These are phyloP conservation scores for Hydroisotoma schaefferi DNA, from an alignment of 2,888 invertebrate species.

Conservation along the genomic window DNA sequence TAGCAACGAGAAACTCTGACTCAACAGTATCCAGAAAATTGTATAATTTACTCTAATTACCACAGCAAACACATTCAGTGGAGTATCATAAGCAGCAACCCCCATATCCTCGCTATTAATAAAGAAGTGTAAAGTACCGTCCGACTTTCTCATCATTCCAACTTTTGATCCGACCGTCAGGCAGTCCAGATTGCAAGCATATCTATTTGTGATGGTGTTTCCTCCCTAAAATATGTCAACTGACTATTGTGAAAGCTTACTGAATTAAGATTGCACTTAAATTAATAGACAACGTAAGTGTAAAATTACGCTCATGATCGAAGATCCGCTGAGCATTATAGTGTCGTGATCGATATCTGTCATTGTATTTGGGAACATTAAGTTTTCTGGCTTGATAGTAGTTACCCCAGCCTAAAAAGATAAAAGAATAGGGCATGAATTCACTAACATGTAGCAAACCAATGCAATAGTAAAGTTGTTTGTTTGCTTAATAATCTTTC, in stretches of 20 bases:
- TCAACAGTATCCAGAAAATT: neutral
- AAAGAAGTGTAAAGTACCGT: slow-evolving; percentile 79
- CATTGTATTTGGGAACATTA: slow-evolving; percentile 64
- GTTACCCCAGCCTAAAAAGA: slow-evolving; percentile 66
- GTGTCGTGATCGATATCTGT: slow-evolving; percentile 88
- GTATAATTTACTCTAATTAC: slow-evolving; percentile 48
- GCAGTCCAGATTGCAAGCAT: slow-evolving; percentile 78
- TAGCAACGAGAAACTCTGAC: neutral
- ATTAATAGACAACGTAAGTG: neutral
- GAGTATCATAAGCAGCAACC: slow-evolving; percentile 73
- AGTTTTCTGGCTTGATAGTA: slow-evolving; percentile 81
- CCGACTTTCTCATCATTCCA: slow-evolving; percentile 82
- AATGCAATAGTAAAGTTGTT: too few relatives aligned
- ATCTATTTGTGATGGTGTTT: slow-evolving; percentile 75
- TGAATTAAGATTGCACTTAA: neutral
- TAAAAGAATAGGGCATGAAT: slow-evolving; percentile 10
- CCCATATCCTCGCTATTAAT: slow-evolving; percentile 84
- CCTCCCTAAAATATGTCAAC: slow-evolving; percentile 60
- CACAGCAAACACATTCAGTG: slow-evolving; percentile 80
- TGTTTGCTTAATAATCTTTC: too few relatives aligned
- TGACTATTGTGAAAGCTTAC: neutral
- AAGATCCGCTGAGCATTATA: slow-evolving; percentile 86
- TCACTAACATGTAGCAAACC: neutral
- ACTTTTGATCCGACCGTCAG: slow-evolving; percentile 73
- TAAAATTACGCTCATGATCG: slow-evolving; percentile 67